Conservation (phyloP, 2,888 invertebrate species). For the Drosophila longiperda region DNA sequence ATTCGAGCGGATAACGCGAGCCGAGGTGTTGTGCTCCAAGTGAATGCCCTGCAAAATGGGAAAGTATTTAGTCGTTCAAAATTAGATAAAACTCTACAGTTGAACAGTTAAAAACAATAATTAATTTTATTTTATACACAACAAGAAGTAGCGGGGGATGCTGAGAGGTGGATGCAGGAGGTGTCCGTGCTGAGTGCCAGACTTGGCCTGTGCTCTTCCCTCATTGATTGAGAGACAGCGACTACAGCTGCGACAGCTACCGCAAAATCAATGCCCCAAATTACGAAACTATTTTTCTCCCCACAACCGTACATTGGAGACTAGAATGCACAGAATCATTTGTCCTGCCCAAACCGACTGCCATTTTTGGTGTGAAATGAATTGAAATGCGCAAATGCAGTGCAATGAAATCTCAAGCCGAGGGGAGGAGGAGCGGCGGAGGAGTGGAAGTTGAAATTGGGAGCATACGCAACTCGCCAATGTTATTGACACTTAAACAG, state of each 20-base stretch:
- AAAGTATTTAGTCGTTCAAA: constrained; percentile 1
- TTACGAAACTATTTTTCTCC: constrained; percentile 73
- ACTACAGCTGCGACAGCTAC: constrained; percentile 15
- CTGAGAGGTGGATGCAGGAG: background rate
- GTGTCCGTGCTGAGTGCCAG: background rate
- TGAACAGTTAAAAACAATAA: background rate
- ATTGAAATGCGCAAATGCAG: constrained; percentile 76
- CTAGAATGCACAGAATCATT: constrained; percentile 8
- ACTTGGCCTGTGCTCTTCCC: constrained; percentile 13
- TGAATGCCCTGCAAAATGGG: constrained; percentile 88
- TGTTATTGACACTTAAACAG: constrained; percentile 79
- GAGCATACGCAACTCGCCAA: constrained; percentile 65
- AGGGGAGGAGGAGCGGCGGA: background rate
- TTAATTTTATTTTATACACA: no score
- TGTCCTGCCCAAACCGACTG: constrained; percentile 4
- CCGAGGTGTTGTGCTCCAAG: constrained; percentile 93
- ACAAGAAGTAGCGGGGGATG: constrained; percentile 1
- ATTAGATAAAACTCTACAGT: background rate
- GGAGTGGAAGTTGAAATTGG: constrained; percentile 6
- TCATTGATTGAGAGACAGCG: constrained; percentile 72
- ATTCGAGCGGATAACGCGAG: constrained; percentile 95
- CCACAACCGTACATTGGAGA: constrained; percentile 48
- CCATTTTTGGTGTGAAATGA: constrained; percentile 66
- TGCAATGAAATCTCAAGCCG: constrained; percentile 27
- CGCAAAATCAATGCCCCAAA: constrained; percentile 77